Percentiles rank a stretch among this genome's conserved stretches.
Conservation (phyloP, 2,888 invertebrate genomes). For the Sinotaia quadrata region DNA sequence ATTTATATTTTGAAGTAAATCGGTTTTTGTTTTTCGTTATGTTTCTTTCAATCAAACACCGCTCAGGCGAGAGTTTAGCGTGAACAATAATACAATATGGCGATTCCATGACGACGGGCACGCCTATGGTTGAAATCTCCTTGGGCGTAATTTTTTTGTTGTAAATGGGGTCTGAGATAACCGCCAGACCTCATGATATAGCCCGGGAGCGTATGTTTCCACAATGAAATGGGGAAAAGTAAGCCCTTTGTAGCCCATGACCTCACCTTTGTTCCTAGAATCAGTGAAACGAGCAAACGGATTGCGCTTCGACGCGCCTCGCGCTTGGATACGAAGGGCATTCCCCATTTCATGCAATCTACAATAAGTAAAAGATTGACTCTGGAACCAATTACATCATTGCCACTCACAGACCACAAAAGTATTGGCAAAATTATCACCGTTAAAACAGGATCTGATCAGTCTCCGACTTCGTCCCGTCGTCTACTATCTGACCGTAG, state of each 20-base stretch:
- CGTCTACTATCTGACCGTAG: no score
- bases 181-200: slow-evolving; percentile 8
- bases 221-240: slow-evolving; percentile 54
- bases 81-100: slow-evolving; percentile 50
- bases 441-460: no score
- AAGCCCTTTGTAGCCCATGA: slow-evolving; percentile 46
- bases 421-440: no score
- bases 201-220: not conserved
- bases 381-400: slow-evolving; percentile 37
- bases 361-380: slow-evolving; percentile 46
- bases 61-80: slow-evolving; percentile 15
- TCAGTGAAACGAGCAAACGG: slow-evolving; percentile 54
- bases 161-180: slow-evolving; percentile 24
- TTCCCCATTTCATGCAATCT: slow-evolving; percentile 55
- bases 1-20: no score
- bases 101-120: slow-evolving; percentile 55
- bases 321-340: slow-evolving; percentile 40
- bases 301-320: slow-evolving; percentile 47
- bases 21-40: no score
- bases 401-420: not conserved
- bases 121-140: slow-evolving; percentile 21
- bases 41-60: not conserved
- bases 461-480: no score
- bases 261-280: slow-evolving; percentile 50
- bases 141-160: slow-evolving; percentile 20